Evolutionary conservation across 1,140 invertebrate species (phyloP), one percentile per base, ranked within the genome.

Genomic region (Microplitis demolitor): DNA sequence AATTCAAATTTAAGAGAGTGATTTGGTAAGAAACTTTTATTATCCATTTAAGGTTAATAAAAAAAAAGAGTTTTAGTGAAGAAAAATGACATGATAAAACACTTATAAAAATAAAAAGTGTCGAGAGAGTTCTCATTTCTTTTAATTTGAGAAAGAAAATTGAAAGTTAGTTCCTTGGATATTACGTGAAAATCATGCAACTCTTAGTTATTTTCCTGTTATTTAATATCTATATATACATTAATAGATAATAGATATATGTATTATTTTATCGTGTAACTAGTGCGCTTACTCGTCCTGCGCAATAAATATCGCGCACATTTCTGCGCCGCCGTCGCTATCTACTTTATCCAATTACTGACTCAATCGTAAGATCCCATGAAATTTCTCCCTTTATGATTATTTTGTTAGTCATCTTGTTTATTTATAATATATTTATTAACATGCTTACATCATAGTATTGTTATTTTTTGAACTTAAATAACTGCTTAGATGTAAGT

Each of bases 71-170:
- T 11, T 13, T 6, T 35, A 13, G 13, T 11, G 6, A 35, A 62
- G n/a, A 35, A 4, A 70, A 62, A 51, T 62, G 11, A 14, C n/a
- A n/a, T 39, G 4, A 4, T 62, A 33, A 33, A 45, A 62, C 53
- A 60, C 3, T 69, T 16, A 3, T 31, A 37, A 24, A 8, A 60
- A 69, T 69, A 50, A 61, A 69, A 69, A n/a, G 0, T 45, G 24
- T 14, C 24, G 24, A 37, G 16, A 39, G 4, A n/a, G 35, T 13
- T 11, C 35, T 73, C 50, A 51, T 73, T 64, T 13, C 51, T 73
- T 73, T 73, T 72, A 73, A 73, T 73, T 39, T 39, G 14, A 53
- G 8, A 3, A 4, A 24, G 11, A 31, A 56, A 68, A 69, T 69
- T 68, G 68, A 60, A 73, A 68, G 63, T 14, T 66, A 6, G 4